A percentile compares a stretch with the other conserved stretches of the same genome.
Conservation (phyloP, 2,113 vertebrate genomes). For the Octodon degus region DNA sequence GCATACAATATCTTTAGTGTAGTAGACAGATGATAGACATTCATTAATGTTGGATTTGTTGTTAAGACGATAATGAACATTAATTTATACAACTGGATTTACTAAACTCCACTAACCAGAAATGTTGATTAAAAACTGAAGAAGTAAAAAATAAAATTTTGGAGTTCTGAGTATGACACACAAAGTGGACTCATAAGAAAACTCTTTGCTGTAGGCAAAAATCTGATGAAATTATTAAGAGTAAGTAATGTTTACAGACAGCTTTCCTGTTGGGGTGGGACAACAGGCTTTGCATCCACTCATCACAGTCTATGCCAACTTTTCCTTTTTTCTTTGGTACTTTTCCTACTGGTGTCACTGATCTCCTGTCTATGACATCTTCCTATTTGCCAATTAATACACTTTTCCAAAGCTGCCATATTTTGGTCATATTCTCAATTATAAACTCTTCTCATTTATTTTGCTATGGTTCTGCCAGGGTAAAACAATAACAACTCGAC, state of each 20-base stretch:
- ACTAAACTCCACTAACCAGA: neutral
- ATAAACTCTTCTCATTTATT: slow-evolving; percentile 25
- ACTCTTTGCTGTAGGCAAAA: neutral
- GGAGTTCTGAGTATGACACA: neutral
- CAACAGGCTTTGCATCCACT: neutral
- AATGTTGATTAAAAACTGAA: neutral
- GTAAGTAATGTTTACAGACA: neutral
- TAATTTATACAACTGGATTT: neutral
- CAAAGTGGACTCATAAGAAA: neutral
- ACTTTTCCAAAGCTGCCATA: neutral
- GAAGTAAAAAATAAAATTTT: neutral
- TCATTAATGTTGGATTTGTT: neutral
- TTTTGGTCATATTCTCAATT: slow-evolving; percentile 22
- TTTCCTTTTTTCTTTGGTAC: neutral
- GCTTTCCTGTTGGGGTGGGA: neutral
- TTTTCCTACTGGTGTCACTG: neutral
- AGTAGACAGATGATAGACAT: neutral
- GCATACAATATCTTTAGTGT: neutral
- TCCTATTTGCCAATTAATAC: neutral
- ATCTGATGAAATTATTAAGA: neutral
- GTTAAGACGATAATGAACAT: neutral
- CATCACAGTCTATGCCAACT: neutral
- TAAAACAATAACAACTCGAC: neutral
- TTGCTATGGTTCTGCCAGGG: neutral
- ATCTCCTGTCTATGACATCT: neutral